Percentiles rank a stretch among this genome's conserved stretches.
Evolutionary conservation across 2,797 vertebrate genomes (phyloP).

Genomic region (Buceros bicornis): DNA sequence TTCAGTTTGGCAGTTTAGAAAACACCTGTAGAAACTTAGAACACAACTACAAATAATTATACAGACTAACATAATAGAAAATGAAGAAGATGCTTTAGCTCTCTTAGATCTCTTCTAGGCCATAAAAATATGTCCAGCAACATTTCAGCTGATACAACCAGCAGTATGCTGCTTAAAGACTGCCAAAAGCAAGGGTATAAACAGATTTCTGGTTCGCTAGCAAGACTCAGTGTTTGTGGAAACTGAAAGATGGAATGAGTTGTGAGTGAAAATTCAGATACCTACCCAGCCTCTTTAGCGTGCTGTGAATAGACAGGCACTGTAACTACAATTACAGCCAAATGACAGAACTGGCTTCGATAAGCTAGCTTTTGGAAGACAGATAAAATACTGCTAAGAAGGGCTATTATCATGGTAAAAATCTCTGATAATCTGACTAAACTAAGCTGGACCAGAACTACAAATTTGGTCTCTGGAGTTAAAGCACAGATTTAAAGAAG

Average conservation of each 20-base stretch:
- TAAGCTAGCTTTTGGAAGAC: background rate
- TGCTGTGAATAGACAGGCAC: background rate
- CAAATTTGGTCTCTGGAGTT: background rate
- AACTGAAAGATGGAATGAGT: background rate
- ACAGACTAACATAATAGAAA: background rate
- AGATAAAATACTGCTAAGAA: background rate
- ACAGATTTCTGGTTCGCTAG: background rate
- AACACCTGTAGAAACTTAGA: background rate
- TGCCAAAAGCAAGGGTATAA: background rate
- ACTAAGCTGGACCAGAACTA: background rate
- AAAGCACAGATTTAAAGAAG: background rate
- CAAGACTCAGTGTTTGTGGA: background rate
- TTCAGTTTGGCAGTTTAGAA: background rate
- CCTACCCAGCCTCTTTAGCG: background rate
- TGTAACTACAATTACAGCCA: background rate
- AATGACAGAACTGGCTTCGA: background rate
- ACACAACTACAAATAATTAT: background rate
- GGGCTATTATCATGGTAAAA: background rate
- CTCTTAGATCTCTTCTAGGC: background rate
- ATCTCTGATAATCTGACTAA: background rate
- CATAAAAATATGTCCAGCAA: background rate
- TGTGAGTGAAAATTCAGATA: background rate
- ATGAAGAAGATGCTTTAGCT: background rate
- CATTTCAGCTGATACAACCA: accelerated
- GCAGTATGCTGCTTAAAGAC: background rate